These are phyloP conservation scores for Proteles cristata DNA, from an alignment of 2,113 vertebrate genomes.

Conservation along the genomic window DNA sequence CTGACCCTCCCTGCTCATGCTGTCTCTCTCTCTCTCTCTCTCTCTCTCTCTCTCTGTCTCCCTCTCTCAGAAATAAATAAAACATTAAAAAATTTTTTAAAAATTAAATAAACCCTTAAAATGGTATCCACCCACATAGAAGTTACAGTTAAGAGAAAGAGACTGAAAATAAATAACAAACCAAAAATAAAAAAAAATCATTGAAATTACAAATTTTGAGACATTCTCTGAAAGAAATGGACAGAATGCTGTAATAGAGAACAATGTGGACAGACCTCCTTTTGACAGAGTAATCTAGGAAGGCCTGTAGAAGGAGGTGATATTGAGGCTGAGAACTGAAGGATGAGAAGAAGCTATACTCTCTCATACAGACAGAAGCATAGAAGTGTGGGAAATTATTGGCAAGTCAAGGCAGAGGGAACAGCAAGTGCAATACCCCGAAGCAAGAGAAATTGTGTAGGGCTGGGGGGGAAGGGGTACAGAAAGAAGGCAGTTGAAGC, in stretches of 20 bases:
- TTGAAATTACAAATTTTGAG: slow-evolving; percentile 21
- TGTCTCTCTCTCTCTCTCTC: no score
- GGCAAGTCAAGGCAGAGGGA: neutral
- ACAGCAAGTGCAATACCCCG: neutral
- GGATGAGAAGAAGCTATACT: neutral
- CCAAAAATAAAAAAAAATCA: neutral
- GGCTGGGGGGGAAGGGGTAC: neutral
- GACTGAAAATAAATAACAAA: neutral
- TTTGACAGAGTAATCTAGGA: neutral
- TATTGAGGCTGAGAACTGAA: neutral
- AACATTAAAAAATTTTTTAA: no score
- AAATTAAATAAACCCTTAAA: neutral
- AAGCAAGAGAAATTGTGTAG: neutral
- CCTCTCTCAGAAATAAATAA: no score
- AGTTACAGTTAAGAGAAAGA: neutral
- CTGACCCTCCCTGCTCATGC: no score
- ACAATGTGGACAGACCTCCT: neutral
- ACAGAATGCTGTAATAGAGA: neutral
- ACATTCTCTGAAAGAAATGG: neutral
- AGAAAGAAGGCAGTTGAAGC: neutral
- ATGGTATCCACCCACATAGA: neutral
- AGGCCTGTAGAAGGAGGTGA: neutral
- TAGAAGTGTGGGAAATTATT: neutral
- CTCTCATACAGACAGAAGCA: neutral
- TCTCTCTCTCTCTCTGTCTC: no score